Conservation (phyloP, 2,797 vertebrate species). For the Clarias platycephalus region DNA sequence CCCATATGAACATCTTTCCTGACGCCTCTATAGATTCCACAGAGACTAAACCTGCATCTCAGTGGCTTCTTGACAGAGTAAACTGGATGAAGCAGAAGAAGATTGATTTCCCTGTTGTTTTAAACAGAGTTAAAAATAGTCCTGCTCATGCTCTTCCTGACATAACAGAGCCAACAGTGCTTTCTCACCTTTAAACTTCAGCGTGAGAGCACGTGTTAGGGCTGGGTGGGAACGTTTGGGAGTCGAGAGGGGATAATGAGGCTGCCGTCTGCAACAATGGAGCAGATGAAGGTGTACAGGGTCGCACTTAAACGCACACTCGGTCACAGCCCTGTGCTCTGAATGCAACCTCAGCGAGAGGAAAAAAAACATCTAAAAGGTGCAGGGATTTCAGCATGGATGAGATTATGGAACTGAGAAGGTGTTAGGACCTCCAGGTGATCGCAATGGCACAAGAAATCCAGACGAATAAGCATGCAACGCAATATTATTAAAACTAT, state of each 20-base stretch:
- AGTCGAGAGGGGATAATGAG: slow-evolving; percentile 37
- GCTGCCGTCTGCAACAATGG: slow-evolving; percentile 29
- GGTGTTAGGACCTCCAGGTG: slow-evolving; percentile 59
- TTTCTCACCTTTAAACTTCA: slow-evolving; percentile 31
- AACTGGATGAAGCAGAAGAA: not conserved
- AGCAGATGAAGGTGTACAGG: slow-evolving; percentile 40
- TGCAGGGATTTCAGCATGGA: slow-evolving; percentile 26
- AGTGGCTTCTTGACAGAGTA: not conserved
- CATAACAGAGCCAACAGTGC: slow-evolving; percentile 10
- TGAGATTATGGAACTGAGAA: slow-evolving; percentile 43
- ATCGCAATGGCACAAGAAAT: slow-evolving; percentile 61
- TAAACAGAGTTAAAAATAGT: slow-evolving; percentile 33
- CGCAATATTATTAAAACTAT: slow-evolving; percentile 77
- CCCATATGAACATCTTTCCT: slow-evolving; percentile 34
- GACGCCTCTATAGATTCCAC: slow-evolving; percentile 10
- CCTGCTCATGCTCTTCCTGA: slow-evolving; percentile 7
- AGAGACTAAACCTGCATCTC: slow-evolving; percentile 8
- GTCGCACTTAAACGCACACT: slow-evolving; percentile 30
- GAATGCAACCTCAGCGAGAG: slow-evolving; percentile 6
- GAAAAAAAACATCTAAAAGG: slow-evolving; percentile 32
- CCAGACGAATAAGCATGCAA: slow-evolving; percentile 38
- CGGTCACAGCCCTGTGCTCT: not conserved
- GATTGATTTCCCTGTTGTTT: slow-evolving; percentile 12
- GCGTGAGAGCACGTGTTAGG: slow-evolving; percentile 20
- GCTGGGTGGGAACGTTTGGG: slow-evolving; percentile 5